Evolutionary conservation across 2,113 vertebrate genomes (phyloP).

Genomic region (Todiramphus saurophagus): DNA sequence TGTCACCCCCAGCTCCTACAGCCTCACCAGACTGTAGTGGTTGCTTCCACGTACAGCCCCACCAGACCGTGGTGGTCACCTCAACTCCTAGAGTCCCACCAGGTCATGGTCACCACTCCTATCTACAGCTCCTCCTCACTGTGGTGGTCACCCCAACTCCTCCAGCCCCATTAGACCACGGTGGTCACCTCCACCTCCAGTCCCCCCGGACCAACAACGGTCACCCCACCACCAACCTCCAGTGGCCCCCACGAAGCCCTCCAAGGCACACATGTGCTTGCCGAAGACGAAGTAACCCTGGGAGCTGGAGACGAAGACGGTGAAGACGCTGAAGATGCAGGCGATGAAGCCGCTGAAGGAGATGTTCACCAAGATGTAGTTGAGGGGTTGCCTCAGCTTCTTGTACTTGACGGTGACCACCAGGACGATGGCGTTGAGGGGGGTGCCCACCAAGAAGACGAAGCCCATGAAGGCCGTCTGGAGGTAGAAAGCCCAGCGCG

Average conservation of each 20-base stretch:
- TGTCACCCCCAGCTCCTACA: background rate
- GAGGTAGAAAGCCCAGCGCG: constrained; percentile 80
- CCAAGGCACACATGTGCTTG: constrained; percentile 71
- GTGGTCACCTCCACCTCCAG: background rate
- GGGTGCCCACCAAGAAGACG: constrained; percentile 77
- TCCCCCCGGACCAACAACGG: background rate
- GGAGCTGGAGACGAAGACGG: constrained; percentile 76
- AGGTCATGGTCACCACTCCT: background rate
- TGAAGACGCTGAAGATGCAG: constrained; percentile 76
- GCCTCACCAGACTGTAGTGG: accelerated
- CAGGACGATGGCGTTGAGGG: constrained; percentile 79
- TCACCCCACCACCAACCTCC: constrained; percentile 30
- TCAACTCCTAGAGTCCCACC: background rate
- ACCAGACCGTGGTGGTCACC: background rate
- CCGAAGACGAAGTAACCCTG: constrained; percentile 82
- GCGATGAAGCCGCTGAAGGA: constrained; percentile 76
- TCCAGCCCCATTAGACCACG: background rate
- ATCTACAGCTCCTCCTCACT: accelerated
- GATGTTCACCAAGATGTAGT: constrained; percentile 86
- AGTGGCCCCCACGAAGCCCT: constrained; percentile 71
- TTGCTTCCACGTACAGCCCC: too few relatives aligned
- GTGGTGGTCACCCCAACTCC: too few relatives aligned
- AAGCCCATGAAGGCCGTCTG: constrained; percentile 83
- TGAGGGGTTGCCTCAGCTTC: constrained; percentile 82
- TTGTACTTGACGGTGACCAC: constrained; percentile 80